Base-by-base conservation (phyloP, 2,888 invertebrate genomes). In the Muschampia plurimacula region DNA sequence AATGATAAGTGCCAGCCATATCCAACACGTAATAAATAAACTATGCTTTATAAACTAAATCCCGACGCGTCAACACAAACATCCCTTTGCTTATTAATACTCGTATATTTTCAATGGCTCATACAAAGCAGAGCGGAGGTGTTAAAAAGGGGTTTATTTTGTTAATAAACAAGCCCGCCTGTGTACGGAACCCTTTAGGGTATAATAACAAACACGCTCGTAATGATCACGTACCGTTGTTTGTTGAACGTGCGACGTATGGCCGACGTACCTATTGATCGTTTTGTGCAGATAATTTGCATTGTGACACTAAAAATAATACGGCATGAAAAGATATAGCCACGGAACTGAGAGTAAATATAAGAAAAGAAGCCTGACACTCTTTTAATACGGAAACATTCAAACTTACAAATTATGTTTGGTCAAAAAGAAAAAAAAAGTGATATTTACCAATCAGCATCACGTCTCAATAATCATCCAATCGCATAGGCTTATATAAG, bases 81-180 rank as follows among this genome's bases (percentile, higher is more conserved):
- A 69, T 63, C 69, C 69, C 60, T 52, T 52, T 39, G 39, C 39
- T 39, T 39, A 39, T 8, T 8, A 39, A 39, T 39, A 39, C 39
- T 22, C 63, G 41, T 55, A 69, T 66, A 52, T 66, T 49, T 15
- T 52, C 62, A 62, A 52, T 55, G 22, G 52, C 66, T 52, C 66
- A 63, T 55, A 69, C 69, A 69, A 69, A 69, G 64, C 69, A 64
- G 63, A 57, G 64, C 69, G 59, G 65, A 65, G 70, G 70, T 65
- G 70, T 70, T 70, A 70, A 69, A 69, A 64, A 57, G 70, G 70
- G 65, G 57, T 59, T 70, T 70, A 70, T 70, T 70, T 70, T 64
- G 64, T 64, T 70, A 67, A 67, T 64, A 70, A 57, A 64, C 70
- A 65, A 55, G n/a, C 44, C 39, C 49, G 69, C 55, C 44, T 65